phyloP scores from a whole-genome alignment of 2,113 vertebrate genomes.

The Malurus melanocephalus region DNA sequence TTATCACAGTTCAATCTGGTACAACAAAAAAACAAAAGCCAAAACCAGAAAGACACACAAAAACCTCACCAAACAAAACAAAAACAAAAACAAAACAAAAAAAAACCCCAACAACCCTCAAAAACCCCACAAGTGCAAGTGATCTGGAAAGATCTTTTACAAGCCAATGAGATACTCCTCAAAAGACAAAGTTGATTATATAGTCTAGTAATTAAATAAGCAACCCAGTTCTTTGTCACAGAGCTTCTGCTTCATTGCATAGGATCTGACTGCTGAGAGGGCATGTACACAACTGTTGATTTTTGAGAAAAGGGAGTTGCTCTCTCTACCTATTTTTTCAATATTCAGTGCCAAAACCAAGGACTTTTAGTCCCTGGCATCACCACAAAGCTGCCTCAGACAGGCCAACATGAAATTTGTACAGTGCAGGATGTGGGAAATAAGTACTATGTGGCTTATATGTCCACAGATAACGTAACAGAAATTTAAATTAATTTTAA shows the following conservation, averaged over 20 bases:
- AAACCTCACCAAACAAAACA: background rate
- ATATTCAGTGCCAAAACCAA: background rate
- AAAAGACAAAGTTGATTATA: background rate
- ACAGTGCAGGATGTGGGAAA: background rate
- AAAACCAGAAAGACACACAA: background rate
- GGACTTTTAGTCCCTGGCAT: background rate
- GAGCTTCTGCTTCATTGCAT: fast-evolving
- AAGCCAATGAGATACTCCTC: background rate
- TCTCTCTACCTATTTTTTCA: background rate
- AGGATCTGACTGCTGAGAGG: background rate
- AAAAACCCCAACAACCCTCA: background rate
- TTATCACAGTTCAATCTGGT: background rate
- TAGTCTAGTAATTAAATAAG: background rate
- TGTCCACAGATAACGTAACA: background rate
- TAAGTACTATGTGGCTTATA: background rate
- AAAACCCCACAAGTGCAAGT: background rate
- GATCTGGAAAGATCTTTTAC: background rate
- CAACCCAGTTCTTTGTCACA: background rate
- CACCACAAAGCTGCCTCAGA: background rate
- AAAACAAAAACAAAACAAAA: background rate
- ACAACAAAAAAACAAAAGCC: background rate
- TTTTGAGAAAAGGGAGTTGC: background rate
- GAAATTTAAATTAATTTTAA: background rate
- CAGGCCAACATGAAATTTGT: background rate
- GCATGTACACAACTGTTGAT: background rate